A percentile compares a stretch with the other conserved stretches of the same genome.
phyloP scores from a whole-genome alignment of 2,797 vertebrate species.

The Lithobates pipiens region DNA sequence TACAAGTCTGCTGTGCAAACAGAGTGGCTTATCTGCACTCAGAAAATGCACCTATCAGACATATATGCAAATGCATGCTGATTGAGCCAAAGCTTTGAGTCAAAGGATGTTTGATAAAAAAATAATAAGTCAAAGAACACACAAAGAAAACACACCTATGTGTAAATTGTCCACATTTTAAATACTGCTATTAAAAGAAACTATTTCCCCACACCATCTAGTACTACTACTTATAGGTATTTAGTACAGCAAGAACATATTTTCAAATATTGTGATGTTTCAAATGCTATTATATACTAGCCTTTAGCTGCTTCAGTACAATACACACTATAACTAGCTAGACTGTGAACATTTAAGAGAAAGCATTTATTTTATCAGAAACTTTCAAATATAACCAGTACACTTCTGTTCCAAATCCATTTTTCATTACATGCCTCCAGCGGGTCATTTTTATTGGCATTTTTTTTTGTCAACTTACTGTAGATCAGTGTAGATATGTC shows the following conservation, averaged over 20 bases:
- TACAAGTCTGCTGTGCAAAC: constrained; percentile 48
- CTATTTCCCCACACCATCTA: neutral
- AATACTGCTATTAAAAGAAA: neutral
- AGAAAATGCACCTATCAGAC: constrained; percentile 30
- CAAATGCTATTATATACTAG: neutral
- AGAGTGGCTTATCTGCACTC: constrained; percentile 35
- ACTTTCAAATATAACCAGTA: too few species aligned
- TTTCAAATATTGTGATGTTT: neutral
- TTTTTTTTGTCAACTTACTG: too few species aligned
- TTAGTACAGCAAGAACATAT: neutral
- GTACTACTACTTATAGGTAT: neutral
- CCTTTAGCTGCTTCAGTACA: neutral
- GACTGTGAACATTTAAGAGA: too few species aligned
- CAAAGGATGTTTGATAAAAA: constrained; percentile 49
- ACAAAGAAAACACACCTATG: neutral
- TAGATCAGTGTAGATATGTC: too few species aligned
- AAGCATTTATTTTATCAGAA: too few species aligned
- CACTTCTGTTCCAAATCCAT: too few species aligned
- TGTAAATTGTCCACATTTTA: constrained; percentile 18
- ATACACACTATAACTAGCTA: neutral
- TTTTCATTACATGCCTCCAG: too few species aligned
- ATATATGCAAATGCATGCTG: constrained; percentile 43
- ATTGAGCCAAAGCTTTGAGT: constrained; percentile 4
- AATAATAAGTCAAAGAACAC: constrained; percentile 32
- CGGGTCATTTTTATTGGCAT: too few species aligned